Evolutionary conservation across 2,113 vertebrate species (phyloP).

Genomic region (Spea multiplicata): DNA sequence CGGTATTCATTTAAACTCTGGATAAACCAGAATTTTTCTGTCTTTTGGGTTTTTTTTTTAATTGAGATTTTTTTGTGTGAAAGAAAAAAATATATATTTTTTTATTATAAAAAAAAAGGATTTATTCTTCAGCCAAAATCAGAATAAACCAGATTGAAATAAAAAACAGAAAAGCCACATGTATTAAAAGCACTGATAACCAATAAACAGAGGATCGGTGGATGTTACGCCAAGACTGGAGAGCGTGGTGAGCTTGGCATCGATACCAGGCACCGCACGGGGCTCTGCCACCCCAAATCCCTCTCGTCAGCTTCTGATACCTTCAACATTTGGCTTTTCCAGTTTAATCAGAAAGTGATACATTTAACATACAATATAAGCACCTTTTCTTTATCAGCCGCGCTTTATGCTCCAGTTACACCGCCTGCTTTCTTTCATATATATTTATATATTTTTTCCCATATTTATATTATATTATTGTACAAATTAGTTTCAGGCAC

Average conservation of each 20-base stretch:
- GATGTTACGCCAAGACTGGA: too few species aligned
- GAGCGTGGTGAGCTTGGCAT: too few species aligned
- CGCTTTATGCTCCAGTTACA: constrained; percentile 32
- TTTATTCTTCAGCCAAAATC: constrained; percentile 64
- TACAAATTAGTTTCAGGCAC: constrained; percentile 22
- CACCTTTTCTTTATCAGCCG: constrained; percentile 12
- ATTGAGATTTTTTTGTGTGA: too few species aligned
- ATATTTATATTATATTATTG: constrained; percentile 47
- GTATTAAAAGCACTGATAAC: not conserved
- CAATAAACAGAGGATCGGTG: too few species aligned
- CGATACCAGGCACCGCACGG: too few species aligned
- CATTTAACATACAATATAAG: constrained; percentile 22
- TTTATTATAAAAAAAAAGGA: constrained; percentile 62
- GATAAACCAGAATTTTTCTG: too few species aligned
- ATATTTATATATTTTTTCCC: constrained; percentile 42
- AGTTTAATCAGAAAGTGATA: constrained; percentile 36
- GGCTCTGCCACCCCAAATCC: too few species aligned
- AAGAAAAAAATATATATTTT: not conserved
- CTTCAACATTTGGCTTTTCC: constrained; percentile 14
- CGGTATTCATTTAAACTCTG: too few species aligned
- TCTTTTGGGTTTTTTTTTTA: too few species aligned
- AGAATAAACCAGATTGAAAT: constrained; percentile 29
- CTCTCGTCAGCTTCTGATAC: too few species aligned
- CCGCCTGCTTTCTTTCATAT: constrained; percentile 15
- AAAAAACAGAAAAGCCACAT: not conserved